These are phyloP conservation scores for Nerophis lumbriciformis DNA, from an alignment of 2,113 vertebrate species.

Conservation along the genomic window DNA sequence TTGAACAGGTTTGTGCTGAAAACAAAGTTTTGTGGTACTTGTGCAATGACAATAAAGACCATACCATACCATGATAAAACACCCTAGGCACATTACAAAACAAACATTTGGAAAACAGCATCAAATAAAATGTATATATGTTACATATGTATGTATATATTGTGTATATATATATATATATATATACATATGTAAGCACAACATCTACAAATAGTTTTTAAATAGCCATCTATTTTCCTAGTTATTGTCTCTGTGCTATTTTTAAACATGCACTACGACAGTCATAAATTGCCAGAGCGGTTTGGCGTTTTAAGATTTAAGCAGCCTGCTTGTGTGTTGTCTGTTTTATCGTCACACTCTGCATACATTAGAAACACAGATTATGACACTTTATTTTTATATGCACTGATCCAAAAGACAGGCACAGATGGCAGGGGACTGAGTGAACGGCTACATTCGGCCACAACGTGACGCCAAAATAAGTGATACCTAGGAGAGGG, in stretches of 20 bases:
- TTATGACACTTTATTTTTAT: constrained; percentile 11
- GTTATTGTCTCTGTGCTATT: not conserved
- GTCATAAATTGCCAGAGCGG: not conserved
- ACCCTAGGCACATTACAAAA: too few species aligned
- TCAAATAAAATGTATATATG: too few species aligned
- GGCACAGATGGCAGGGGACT: constrained; percentile 28
- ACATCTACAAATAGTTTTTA: not conserved
- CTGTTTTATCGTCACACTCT: not conserved
- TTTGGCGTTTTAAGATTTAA: not conserved
- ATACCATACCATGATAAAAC: too few species aligned
- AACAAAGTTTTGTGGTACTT: too few species aligned
- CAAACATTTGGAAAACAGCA: too few species aligned
- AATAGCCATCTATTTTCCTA: too few species aligned
- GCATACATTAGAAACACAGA: constrained; percentile 5
- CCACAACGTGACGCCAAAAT: constrained; percentile 17
- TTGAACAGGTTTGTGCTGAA: too few species aligned
- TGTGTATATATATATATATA: too few species aligned
- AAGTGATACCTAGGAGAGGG: constrained; percentile 19
- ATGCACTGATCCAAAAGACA: constrained; percentile 14
- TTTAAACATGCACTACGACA: not conserved
- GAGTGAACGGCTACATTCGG: constrained; percentile 29
- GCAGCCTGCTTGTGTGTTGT: not conserved
- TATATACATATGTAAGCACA: too few species aligned
- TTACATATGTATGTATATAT: too few species aligned
- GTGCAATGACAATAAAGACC: too few species aligned